These are phyloP conservation scores for Burhinus bistriatus DNA, from an alignment of 2,113 vertebrate genomes.

Conservation along the genomic window DNA sequence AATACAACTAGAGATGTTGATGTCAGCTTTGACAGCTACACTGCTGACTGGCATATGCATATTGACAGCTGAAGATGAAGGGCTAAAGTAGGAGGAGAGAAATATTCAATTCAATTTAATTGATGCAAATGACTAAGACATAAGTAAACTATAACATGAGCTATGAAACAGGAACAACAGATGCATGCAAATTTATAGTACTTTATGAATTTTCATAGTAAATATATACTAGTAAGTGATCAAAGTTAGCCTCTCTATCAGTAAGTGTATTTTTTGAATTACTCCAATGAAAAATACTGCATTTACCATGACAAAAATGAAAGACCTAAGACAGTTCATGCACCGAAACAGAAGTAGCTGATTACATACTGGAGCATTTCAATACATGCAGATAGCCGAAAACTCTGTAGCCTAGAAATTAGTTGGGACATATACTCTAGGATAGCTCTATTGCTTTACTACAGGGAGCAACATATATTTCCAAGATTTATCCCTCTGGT, in stretches of 20 bases:
- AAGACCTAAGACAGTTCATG: not conserved
- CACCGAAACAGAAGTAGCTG: not conserved
- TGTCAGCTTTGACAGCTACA: conserved; percentile 70
- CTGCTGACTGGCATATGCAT: conserved; percentile 59
- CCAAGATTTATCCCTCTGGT: not conserved
- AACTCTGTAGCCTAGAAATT: not conserved
- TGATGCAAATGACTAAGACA: conserved; percentile 60
- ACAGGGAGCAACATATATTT: not conserved
- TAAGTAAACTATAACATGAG: conserved; percentile 58
- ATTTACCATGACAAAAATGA: not conserved
- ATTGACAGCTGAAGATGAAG: conserved; percentile 64
- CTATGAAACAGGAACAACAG: not conserved
- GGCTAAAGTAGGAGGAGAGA: conserved; percentile 55
- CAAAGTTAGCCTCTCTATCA: not conserved
- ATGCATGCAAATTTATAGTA: not conserved
- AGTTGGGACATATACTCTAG: not conserved
- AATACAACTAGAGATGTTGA: conserved; percentile 54
- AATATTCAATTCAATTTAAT: conserved; percentile 60
- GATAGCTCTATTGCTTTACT: not conserved
- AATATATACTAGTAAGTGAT: not conserved
- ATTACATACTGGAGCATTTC: not conserved
- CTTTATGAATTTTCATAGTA: not conserved
- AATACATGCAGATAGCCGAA: not conserved
- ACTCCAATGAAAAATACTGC: not conserved
- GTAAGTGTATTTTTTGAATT: not conserved